Base-by-base conservation (phyloP, 2,888 invertebrate genomes). In the Punctoribates punctum region DNA sequence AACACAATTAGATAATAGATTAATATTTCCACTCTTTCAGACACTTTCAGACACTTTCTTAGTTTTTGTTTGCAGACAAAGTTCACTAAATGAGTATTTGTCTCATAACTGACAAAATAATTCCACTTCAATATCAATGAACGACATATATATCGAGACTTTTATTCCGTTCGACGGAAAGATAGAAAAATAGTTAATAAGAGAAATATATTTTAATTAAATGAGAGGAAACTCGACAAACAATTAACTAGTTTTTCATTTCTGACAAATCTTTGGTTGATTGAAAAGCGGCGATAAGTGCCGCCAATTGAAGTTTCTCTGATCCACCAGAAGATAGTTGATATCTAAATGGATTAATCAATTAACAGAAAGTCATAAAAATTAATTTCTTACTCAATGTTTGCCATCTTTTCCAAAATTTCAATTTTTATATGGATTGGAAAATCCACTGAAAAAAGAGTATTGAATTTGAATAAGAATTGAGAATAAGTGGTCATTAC, bases 241-340 rank as follows among this genome's bases (percentile, higher is more conserved):
- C 1, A 42, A 13, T 1, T 5, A 42, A 42, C 11, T 9, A 42
- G 13, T 42, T 20, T 67, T 38, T 13, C 8, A 17, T 13, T 42
- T 48, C 25, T 48, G 3, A 4, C 20, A 75, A 11, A 62, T 73
- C 20, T 77, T 80, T 74, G 29, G 79, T 80, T 46, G 77, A 65
- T 75, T 81, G 80, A 77, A 81, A 81, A 11, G 79, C 77, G 9
- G 94, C 89, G 73, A 98, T 89, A 74, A 99, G 87, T 0, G 94
- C 90, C 75, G 93, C 90, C 20, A 96, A 86, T 85, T 99, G 97
- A 67, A 96, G 88, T 80, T 91, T 90, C 85, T 99, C 99, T 83
- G 89, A 91, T 79, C 94, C 91, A 34, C 98, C 98, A 78, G 88
- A 87, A 0, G 94, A 87, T 46, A 98, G 86, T 48, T 95, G 88